Conservation (phyloP, 2,113 vertebrate species). For the Actenoides lindsayi region DNA sequence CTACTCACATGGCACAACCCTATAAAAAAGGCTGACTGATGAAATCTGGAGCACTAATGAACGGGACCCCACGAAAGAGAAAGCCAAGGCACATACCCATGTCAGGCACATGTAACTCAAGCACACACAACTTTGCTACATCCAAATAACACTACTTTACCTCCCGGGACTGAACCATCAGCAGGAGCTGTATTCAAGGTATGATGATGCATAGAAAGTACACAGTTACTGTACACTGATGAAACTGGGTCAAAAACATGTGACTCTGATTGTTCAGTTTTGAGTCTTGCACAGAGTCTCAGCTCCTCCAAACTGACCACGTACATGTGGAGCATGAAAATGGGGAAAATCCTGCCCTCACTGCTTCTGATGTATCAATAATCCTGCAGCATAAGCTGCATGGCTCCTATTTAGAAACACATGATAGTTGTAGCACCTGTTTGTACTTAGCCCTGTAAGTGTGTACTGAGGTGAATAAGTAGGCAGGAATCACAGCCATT, state of each 20-base stretch:
- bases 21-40: neutral
- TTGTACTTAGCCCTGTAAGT: neutral
- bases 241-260: neutral
- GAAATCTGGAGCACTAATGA: neutral
- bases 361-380: neutral
- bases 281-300: neutral
- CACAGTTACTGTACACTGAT: neutral
- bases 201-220: neutral
- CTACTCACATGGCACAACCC: neutral
- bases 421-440: neutral
- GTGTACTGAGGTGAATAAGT: neutral
- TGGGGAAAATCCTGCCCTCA: neutral
- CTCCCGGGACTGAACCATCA: neutral
- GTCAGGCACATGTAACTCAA: fast-evolving
- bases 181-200: fast-evolving
- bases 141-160: fast-evolving
- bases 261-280: neutral
- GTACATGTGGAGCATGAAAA: neutral
- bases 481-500: slow-evolving; percentile 32
- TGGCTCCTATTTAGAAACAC: neutral
- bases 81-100: neutral
- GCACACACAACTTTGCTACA: neutral
- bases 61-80: neutral
- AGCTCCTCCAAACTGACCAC: neutral
- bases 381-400: neutral